Evolutionary conservation across 2,888 invertebrate genomes (phyloP).

Genomic region (Andrena marginata): DNA sequence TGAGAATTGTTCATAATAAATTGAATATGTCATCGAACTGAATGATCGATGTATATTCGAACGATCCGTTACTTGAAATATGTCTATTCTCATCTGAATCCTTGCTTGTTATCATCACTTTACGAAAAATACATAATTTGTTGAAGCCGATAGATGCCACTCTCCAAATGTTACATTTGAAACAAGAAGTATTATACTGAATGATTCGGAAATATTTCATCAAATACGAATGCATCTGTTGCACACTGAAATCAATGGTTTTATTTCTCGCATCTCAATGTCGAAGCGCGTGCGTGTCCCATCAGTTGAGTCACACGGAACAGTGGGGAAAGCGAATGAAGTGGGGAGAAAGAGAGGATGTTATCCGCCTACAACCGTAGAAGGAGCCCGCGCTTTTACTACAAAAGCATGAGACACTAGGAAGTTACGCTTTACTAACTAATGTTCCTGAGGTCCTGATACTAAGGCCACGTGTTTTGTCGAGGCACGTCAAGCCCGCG

Average conservation of each 20-base stretch:
- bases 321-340: slow-evolving; percentile 8
- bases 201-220: background rate
- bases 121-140: background rate
- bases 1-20: background rate
- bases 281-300: background rate
- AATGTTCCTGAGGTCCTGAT: slow-evolving; percentile 71
- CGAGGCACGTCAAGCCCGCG: slow-evolving; percentile 66
- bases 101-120: too few relatives aligned
- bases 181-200: background rate
- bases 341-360: slow-evolving; percentile 74
- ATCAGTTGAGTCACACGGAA: background rate
- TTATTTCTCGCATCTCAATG: background rate
- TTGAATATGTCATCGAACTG: too few relatives aligned
- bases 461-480: slow-evolving; percentile 81
- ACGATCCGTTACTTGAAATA: too few relatives aligned
- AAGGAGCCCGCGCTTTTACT: slow-evolving; percentile 84
- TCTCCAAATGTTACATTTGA: background rate
- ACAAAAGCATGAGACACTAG: slow-evolving; percentile 70
- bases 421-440: slow-evolving; percentile 54
- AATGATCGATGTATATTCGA: too few relatives aligned
- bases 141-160: background rate
- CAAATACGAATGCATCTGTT: background rate
- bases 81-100: too few relatives aligned
- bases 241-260: background rate
- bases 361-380: slow-evolving; percentile 83